These are phyloP conservation scores for Orchesella cincta DNA, from an alignment of 1,140 invertebrate genomes.

Conservation along the genomic window DNA sequence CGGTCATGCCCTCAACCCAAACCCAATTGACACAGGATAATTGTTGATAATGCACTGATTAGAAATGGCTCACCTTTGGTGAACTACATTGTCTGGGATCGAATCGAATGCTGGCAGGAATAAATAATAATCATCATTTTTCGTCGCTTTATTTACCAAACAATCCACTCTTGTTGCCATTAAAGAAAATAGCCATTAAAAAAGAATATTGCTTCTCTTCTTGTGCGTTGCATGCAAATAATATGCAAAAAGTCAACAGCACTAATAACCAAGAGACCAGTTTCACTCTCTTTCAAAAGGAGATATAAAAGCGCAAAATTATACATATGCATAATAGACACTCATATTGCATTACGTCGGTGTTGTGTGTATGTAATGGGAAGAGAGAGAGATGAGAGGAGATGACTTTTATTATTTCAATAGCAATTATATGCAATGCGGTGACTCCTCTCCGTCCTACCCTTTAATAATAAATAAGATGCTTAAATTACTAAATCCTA, in stretches of 20 bases:
- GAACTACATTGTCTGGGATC: slow-evolving; percentile 11
- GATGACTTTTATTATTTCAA: slow-evolving; percentile 7
- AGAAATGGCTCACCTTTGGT: background rate
- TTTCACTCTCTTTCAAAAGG: slow-evolving; percentile 14
- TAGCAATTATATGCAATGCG: background rate
- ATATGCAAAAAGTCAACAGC: background rate
- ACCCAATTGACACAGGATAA: slow-evolving; percentile 3
- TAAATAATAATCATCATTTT: slow-evolving; percentile 11
- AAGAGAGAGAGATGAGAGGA: background rate
- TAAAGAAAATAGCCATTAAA: background rate
- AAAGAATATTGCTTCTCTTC: background rate
- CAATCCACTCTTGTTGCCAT: background rate
- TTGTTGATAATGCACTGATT: background rate
- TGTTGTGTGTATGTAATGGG: background rate
- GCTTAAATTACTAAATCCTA: background rate
- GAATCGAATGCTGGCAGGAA: background rate
- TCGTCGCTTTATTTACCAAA: background rate
- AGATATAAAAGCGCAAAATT: no score
- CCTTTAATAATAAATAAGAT: background rate
- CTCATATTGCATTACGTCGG: background rate
- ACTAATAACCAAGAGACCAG: slow-evolving; percentile 13
- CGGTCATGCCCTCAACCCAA: background rate
- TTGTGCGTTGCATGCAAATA: slow-evolving; percentile 6
- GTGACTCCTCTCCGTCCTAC: background rate
- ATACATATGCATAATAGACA: no score